phyloP scores from a whole-genome alignment of 2,113 vertebrate genomes.

The Pandion haliaetus region DNA sequence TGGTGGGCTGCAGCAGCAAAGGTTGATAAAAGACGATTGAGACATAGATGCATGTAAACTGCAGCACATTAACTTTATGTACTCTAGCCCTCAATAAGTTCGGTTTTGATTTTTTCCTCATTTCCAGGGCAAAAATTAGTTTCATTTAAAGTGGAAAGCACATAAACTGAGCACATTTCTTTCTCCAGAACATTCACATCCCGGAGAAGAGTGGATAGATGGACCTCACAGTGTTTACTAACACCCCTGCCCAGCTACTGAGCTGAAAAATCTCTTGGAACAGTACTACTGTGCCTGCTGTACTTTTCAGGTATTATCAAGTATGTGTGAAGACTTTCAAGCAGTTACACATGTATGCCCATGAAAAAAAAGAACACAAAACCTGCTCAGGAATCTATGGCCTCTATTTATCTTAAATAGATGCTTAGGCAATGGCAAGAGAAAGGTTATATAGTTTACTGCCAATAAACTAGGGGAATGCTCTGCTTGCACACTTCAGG shows the following conservation, averaged over 20 bases:
- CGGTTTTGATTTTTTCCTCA: neutral
- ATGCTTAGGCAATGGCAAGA: neutral
- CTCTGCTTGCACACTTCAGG: constrained; percentile 51
- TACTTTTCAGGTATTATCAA: neutral
- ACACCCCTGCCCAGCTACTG: neutral
- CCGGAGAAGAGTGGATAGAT: neutral
- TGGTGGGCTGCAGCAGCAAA: constrained; percentile 74
- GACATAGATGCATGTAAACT: constrained; percentile 69
- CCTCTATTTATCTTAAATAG: constrained; percentile 52
- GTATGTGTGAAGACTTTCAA: neutral
- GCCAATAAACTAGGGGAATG: constrained; percentile 57
- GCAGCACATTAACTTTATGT: constrained; percentile 77
- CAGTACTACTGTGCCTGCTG: neutral
- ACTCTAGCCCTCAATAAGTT: constrained; percentile 53
- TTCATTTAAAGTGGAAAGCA: constrained; percentile 20
- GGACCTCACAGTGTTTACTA: neutral
- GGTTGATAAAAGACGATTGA: constrained; percentile 78
- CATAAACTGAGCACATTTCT: neutral
- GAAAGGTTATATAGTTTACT: constrained; percentile 58
- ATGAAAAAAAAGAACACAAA: constrained; percentile 20
- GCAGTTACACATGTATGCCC: neutral
- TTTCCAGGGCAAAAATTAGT: constrained; percentile 32
- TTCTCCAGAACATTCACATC: neutral
- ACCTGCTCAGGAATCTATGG: neutral
- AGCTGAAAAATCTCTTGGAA: constrained; percentile 1